Base-by-base conservation (phyloP, 2,797 vertebrate species). In the Acanthornis magna region DNA sequence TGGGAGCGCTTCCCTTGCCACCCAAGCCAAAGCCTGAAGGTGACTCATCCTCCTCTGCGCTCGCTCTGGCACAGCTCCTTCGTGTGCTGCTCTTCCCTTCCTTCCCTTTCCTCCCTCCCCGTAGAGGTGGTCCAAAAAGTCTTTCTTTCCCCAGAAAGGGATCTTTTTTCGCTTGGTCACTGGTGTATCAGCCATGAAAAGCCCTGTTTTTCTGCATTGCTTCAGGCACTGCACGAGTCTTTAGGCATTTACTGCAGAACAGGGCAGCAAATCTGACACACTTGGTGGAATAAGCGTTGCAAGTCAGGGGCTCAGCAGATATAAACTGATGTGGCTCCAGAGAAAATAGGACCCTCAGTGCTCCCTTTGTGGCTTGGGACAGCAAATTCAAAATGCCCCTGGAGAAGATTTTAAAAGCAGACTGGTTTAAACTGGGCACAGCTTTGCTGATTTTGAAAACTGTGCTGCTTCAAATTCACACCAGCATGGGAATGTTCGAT, bases 31-130 rank as follows among this genome's bases (percentile, higher is more conserved):
- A 94, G 82, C 72, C 83, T 88, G 91, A 85, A 92, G 84, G 78
- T 93, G 94, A 95, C 95, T 96, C 91, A 91, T 93, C 89, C 91
- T 91, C 91, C 93, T 77, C 94, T 89, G 87, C 75, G 10, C 60
- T 7, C 30, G 21, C 48, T 90, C 71, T 66, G 4, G 13, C 53
- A 53, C 55, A 71, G 81, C 71, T 89, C 50, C 85, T 88, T 51
- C 47, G 2, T 20, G 27, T 0, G 2, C 61, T 3, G 1, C 10
- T 82, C 57, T 77, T 82, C 32, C 30, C 25, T 72, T 66, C 43
- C 29, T 88, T 79, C n/a, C 7, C 45, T 5, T 47, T 61, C 67
- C 43, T 79, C 18, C 21, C 18, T 89, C 20, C 21, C 26, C 2
- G 1, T 1, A 54, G 29, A 78, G 45, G 43, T 15, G n/a, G 94